These are phyloP conservation scores for Ditula angustiorana DNA, from an alignment of 2,888 invertebrate genomes.

Conservation along the genomic window DNA sequence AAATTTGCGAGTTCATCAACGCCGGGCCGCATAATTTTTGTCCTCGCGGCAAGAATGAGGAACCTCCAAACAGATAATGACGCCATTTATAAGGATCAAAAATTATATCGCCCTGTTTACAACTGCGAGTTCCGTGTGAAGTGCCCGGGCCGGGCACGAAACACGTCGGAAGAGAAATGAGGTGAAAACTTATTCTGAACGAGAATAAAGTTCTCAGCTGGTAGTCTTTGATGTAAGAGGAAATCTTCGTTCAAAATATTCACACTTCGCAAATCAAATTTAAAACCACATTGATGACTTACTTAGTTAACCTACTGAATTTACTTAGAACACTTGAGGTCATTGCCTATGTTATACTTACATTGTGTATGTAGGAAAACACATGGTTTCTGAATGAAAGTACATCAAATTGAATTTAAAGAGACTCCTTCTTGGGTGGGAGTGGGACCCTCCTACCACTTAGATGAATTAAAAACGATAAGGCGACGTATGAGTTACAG, in stretches of 20 bases:
- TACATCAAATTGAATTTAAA: conserved; percentile 11
- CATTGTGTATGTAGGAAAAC: too few relatives aligned
- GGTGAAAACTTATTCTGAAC: conserved; percentile 18
- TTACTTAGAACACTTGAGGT: too few relatives aligned
- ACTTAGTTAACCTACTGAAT: too few relatives aligned
- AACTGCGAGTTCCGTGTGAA: conserved; percentile 25
- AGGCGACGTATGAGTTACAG: conserved; percentile 3
- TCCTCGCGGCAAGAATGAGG: conserved; percentile 34
- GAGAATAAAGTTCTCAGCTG: conserved; percentile 1
- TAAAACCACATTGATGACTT: too few relatives aligned
- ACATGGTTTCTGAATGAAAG: background rate
- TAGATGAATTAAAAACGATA: conserved; percentile 17
- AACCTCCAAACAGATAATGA: conserved; percentile 46
- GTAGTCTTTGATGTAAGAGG: background rate
- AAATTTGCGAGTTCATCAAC: conserved; percentile 49
- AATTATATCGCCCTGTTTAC: conserved; percentile 39
- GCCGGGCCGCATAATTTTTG: conserved; percentile 43
- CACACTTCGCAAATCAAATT: background rate
- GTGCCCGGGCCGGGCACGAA: background rate
- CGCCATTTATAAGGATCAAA: conserved; percentile 45
- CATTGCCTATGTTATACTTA: too few relatives aligned
- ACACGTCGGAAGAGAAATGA: conserved; percentile 16
- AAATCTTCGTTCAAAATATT: background rate
- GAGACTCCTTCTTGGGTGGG: background rate
- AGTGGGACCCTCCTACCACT: conserved; percentile 11